These are phyloP conservation scores for Lepus townsendii DNA, from an alignment of 2,797 vertebrate species.

Conservation along the genomic window DNA sequence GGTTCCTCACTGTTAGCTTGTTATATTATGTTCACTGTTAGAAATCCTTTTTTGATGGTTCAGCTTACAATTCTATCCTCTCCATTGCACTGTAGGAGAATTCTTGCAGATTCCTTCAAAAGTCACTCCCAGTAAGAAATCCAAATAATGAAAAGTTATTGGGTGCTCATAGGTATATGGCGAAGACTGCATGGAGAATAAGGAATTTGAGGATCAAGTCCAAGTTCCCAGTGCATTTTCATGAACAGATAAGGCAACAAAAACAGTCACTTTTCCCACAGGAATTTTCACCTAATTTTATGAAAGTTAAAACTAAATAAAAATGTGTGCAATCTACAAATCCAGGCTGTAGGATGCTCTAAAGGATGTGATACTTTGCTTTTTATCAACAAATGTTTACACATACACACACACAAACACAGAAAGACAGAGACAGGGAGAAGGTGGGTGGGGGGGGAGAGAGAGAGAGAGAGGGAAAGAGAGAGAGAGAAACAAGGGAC, in stretches of 20 bases:
- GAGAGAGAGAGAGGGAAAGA: not conserved
- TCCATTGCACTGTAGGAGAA: not conserved
- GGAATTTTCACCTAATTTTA: not conserved
- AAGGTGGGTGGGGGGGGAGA: not conserved
- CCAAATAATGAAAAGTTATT: not conserved
- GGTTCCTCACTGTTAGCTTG: not conserved
- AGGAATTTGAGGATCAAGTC: not conserved
- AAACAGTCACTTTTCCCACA: not conserved
- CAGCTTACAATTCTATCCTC: not conserved
- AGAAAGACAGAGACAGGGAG: not conserved
- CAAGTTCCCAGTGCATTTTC: not conserved
- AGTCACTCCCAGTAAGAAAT: not conserved
- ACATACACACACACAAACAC: too few species aligned
- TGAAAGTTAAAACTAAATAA: not conserved
- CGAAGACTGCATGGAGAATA: not conserved
- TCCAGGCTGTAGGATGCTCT: not conserved
- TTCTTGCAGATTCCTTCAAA: not conserved
- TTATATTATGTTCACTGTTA: not conserved
- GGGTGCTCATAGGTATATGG: not conserved
- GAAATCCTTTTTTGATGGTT: not conserved
- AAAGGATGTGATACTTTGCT: not conserved
- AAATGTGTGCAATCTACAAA: not conserved
- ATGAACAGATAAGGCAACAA: not conserved
- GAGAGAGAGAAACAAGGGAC: not conserved
- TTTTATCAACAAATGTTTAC: slow-evolving; percentile 7